Evolutionary conservation across 1,140 invertebrate genomes (phyloP).

Genomic region (Lepidurus arcticus): DNA sequence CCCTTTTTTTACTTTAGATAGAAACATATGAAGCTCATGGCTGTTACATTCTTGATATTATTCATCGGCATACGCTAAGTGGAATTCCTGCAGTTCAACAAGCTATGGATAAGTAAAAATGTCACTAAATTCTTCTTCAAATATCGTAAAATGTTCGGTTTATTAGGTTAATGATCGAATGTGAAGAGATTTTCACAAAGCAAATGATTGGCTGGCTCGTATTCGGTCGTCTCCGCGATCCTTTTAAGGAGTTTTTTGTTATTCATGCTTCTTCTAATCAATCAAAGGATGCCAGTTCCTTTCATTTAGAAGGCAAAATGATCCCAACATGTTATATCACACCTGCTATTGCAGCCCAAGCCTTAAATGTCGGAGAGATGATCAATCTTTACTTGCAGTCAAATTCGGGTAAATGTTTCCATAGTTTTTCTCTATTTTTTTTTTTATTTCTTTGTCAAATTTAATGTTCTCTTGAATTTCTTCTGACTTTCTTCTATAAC

Average conservation of each 20-base stretch:
- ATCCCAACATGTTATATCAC: background rate
- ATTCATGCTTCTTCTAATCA: background rate
- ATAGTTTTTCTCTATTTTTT: background rate
- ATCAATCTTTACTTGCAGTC: background rate
- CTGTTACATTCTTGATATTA: background rate
- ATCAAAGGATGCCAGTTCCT: background rate
- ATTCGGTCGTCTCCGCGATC: background rate
- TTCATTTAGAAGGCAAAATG: background rate
- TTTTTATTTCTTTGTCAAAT: background rate
- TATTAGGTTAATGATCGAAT: background rate
- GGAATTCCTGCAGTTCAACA: background rate
- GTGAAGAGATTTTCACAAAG: background rate
- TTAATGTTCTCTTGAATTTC: background rate
- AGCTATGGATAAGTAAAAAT: background rate
- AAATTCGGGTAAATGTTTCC: background rate
- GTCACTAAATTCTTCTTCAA: background rate
- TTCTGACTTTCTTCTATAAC: too few species aligned
- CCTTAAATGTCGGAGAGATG: background rate
- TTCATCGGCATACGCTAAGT: background rate
- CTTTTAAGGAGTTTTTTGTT: background rate
- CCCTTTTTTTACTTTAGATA: background rate
- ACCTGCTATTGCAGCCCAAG: background rate
- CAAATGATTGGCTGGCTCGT: background rate
- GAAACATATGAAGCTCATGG: background rate
- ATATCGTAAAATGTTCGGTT: background rate